Conservation (phyloP, 1,140 invertebrate genomes). For the Maniola jurtina region DNA sequence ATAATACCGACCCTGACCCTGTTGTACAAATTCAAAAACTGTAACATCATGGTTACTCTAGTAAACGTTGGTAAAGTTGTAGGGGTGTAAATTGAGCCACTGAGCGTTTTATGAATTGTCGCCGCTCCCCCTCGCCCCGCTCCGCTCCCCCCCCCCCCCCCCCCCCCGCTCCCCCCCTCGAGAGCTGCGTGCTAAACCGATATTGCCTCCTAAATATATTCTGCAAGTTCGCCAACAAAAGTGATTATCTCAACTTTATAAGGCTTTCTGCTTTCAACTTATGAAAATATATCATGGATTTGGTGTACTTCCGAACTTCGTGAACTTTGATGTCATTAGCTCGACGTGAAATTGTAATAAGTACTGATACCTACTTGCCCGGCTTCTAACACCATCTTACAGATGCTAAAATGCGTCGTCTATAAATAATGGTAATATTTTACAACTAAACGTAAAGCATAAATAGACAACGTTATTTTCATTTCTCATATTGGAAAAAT, state of each 20-base stretch:
- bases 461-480: no score
- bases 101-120: slow-evolving; percentile 50
- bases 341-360: background rate
- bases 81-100: slow-evolving; percentile 39
- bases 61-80: slow-evolving; percentile 8
- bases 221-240: slow-evolving; percentile 19
- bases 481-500: no score
- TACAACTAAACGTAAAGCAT: no score
- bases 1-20: no score
- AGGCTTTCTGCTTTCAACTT: slow-evolving; percentile 13
- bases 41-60: background rate
- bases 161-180: slow-evolving; percentile 12
- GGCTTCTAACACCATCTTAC: no score
- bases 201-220: slow-evolving; percentile 28
- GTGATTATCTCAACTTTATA: slow-evolving; percentile 22
- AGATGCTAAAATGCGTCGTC: no score
- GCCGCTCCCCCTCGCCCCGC: slow-evolving; percentile 6
- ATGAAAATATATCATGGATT: slow-evolving; percentile 5
- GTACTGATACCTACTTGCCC: no score
- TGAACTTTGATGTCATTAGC: background rate
- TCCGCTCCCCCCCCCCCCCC: background rate
- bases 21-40: background rate
- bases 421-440: no score
- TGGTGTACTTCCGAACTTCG: background rate
- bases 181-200: slow-evolving; percentile 22